Conservation (phyloP, 2,797 vertebrate genomes). For the Pterois miles region DNA sequence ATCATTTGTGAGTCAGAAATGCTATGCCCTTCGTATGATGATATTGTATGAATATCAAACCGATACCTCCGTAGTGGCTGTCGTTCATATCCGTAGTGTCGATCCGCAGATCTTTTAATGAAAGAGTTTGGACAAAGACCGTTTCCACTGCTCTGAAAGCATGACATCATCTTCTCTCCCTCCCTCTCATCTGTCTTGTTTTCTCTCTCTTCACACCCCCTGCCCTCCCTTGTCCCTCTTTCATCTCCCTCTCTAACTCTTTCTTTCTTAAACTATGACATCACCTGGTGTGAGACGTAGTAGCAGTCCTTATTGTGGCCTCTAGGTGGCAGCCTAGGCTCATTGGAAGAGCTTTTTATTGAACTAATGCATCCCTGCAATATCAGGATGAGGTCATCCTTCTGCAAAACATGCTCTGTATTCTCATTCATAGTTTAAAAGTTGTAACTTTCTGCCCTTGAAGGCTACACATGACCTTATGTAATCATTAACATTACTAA, state of each 20-base stretch:
- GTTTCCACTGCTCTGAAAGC: constrained; percentile 46
- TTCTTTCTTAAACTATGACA: constrained; percentile 77
- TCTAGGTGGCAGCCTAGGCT: constrained; percentile 68
- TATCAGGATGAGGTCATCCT: constrained; percentile 74
- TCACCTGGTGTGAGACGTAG: constrained; percentile 72
- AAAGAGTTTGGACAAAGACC: constrained; percentile 60
- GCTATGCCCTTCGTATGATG: background rate
- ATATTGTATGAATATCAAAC: background rate
- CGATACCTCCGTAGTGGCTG: background rate
- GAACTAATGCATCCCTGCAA: constrained; percentile 25
- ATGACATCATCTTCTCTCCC: constrained; percentile 72
- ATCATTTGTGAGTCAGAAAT: constrained; percentile 11
- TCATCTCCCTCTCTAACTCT: constrained; percentile 48
- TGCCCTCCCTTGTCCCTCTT: constrained; percentile 38
- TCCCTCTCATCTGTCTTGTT: constrained; percentile 35
- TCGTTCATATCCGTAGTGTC: constrained; percentile 4
- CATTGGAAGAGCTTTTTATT: constrained; percentile 28
- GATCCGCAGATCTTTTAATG: constrained; percentile 23
- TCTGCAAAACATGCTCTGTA: constrained; percentile 32
- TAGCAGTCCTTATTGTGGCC: constrained; percentile 58
- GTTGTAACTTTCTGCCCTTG: constrained; percentile 28
- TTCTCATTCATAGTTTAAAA: constrained; percentile 64
- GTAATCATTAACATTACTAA: background rate
- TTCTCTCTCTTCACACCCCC: constrained; percentile 41
- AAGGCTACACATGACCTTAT: background rate